These are phyloP conservation scores for Thalassarche chlororhynchos DNA, from an alignment of 2,113 vertebrate genomes.

Conservation along the genomic window DNA sequence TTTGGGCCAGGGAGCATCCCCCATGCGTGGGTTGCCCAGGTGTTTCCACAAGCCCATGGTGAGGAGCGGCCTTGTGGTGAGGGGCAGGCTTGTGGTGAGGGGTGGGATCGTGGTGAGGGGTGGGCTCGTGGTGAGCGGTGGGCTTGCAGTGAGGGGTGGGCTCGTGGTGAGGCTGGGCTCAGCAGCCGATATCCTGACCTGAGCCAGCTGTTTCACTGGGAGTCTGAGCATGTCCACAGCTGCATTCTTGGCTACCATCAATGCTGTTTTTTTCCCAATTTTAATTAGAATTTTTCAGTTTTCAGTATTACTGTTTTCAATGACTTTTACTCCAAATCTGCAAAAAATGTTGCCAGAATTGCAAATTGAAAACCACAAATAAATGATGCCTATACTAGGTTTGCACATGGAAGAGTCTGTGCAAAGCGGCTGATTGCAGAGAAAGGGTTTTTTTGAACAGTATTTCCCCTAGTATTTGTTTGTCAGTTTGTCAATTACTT, in stretches of 20 bases:
- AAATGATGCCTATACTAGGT: too few species aligned
- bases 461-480: neutral
- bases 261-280: accelerated
- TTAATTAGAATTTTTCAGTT: neutral
- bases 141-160: neutral
- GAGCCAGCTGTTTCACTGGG: neutral
- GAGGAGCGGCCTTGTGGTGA: neutral
- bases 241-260: neutral
- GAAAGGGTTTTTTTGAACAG: neutral
- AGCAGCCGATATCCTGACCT: too few species aligned
- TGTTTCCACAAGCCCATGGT: accelerated
- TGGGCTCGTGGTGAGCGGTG: too few species aligned
- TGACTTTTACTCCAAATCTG: neutral
- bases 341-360: neutral
- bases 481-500: neutral
- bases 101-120: too few species aligned
- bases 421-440: neutral
- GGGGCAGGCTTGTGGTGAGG: too few species aligned
- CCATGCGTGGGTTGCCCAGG: neutral
- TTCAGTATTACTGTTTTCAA: neutral
- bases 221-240: neutral
- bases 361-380: neutral
- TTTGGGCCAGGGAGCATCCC: neutral
- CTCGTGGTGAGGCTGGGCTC: neutral
- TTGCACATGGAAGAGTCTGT: neutral